Base-by-base conservation (phyloP, 2,888 invertebrate genomes). In the Synanthedon myopaeformis region DNA sequence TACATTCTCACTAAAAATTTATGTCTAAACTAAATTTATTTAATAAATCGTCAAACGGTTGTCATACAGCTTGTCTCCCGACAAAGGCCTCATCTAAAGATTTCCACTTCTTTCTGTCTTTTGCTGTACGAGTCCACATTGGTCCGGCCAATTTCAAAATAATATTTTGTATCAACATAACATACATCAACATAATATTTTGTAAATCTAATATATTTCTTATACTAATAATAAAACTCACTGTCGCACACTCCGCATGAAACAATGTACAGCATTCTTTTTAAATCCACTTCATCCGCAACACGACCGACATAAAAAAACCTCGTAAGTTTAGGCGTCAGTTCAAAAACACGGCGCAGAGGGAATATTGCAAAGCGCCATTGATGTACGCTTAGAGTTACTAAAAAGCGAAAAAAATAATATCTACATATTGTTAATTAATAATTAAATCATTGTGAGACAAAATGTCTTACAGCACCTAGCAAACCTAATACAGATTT, bases 201-300 rank as follows among this genome's bases (percentile, higher is more conserved):
- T 19, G 14, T 19, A 50, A 17, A 17, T 23, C 17, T 49, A 12
- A 23, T 23, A 23, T 19, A 50, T 28, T 12, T 23, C 3, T 23
- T 51, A 12, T 14, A 8, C 11, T 28, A n/a, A 28, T 1, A 3
- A 12, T 50, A 53, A 13, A 54, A 70, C 81, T 72, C 42, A 85
- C 85, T 79, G 45, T 76, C 64, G 52, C 78, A 82, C 45, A 81
- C 79, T 19, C 86, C 86, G 51, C 72, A 75, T 0, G 83, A 64
- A n/a, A 85, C 55, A 3, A 79, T 65, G 6, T 64, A 51, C 6
- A 83, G 69, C 66, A 78, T 70, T 41, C 66, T 63, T 8, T 61
- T 64, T 0, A 86, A 60, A 51, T 85, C 84, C 1, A 63, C 58
- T 49, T 78, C 77, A 50, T 76, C 75, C 51, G 69, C 61, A 19